These are phyloP conservation scores for Drosophila nasuta DNA, from an alignment of 1,140 invertebrate genomes.

Conservation along the genomic window DNA sequence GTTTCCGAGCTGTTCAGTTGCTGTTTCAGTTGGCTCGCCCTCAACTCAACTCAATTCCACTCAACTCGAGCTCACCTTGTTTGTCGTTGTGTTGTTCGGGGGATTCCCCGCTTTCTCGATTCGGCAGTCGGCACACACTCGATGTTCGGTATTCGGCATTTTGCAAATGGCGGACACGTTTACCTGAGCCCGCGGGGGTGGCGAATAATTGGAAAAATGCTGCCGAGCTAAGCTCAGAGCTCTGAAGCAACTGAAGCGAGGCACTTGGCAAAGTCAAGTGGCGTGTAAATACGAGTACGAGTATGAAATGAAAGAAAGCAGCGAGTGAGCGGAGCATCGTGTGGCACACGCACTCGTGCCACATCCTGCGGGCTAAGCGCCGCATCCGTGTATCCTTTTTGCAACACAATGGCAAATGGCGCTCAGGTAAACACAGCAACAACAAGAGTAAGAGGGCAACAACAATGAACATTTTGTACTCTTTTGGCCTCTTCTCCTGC, in stretches of 20 bases:
- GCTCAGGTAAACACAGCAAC: constrained; percentile 4
- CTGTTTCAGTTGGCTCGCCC: constrained; percentile 50
- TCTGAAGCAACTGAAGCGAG: background rate
- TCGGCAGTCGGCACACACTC: background rate
- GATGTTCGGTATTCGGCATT: constrained; percentile 15
- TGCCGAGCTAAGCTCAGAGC: background rate
- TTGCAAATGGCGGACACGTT: constrained; percentile 65
- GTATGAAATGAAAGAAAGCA: background rate
- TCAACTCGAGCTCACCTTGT: background rate
- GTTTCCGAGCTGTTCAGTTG: constrained; percentile 55
- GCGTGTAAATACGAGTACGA: constrained; percentile 66
- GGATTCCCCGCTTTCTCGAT: background rate
- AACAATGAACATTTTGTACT: background rate
- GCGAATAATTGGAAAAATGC: constrained; percentile 73
- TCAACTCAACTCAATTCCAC: background rate
- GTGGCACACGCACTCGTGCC: constrained; percentile 28
- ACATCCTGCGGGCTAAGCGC: constrained; percentile 27
- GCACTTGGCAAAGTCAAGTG: constrained; percentile 79
- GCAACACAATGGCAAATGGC: constrained; percentile 2
- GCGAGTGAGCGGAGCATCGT: constrained; percentile 11
- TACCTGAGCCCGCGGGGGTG: constrained; percentile 32
- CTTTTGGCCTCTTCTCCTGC: constrained; percentile 27
- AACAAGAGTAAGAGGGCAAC: background rate
- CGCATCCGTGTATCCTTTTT: background rate
- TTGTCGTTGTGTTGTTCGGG: background rate